These are phyloP conservation scores for Brachionus manjavacas DNA, from an alignment of 1,140 invertebrate genomes.

Conservation along the genomic window DNA sequence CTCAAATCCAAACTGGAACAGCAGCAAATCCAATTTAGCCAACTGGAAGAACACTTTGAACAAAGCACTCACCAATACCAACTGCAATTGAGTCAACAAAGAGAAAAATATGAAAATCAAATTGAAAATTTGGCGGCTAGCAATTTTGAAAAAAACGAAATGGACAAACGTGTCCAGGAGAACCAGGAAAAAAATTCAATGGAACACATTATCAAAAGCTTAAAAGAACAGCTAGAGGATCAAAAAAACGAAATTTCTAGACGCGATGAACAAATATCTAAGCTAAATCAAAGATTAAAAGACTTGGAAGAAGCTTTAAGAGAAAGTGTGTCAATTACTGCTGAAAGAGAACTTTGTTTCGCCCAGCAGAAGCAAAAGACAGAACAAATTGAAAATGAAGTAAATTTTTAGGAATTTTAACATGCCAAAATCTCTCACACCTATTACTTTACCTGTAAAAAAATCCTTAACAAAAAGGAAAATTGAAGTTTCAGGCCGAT, in stretches of 20 bases:
- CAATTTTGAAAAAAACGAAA: background rate
- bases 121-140: background rate
- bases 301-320: slow-evolving; percentile 73
- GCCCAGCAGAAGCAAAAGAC: slow-evolving; percentile 56
- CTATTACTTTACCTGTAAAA: too few species aligned
- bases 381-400: slow-evolving; percentile 46
- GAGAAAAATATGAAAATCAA: background rate
- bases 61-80: background rate
- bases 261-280: slow-evolving; percentile 53
- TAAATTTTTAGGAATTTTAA: background rate
- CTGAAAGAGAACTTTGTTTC: slow-evolving; percentile 60
- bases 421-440: too few species aligned
- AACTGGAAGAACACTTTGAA: slow-evolving; percentile 28
- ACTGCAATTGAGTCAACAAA: background rate
- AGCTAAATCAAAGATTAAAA: slow-evolving; percentile 61
- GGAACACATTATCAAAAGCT: background rate
- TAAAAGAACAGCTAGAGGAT: background rate
- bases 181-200: background rate
- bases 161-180: background rate
- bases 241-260: slow-evolving; percentile 58
- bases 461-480: too few species aligned
- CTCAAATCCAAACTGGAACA: slow-evolving; percentile 33
- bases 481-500: too few species aligned
- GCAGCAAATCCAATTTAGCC: slow-evolving; percentile 33
- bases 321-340: slow-evolving; percentile 61